Evolutionary conservation across 2,113 vertebrate species (phyloP), one percentile per base, ranked within the genome.

Genomic region (Sylvietta virens): DNA sequence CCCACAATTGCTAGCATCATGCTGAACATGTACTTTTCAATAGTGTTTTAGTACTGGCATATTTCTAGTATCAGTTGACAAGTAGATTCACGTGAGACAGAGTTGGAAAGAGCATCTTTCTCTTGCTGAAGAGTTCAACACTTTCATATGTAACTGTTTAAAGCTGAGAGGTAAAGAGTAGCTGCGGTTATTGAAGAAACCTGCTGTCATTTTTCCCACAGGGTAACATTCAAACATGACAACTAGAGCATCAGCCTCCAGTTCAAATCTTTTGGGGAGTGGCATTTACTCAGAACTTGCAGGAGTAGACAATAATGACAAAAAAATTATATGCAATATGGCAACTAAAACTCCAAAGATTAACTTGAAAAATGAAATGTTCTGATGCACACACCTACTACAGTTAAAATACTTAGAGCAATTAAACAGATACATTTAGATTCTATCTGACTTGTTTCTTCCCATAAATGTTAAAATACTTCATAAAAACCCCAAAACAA

Each of bases 131-230:
- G 74, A 67, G 61, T 81, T 71, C 65, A 86, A 9, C 19, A 9
- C n/a, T 93, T 90, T 56, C 26, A 48, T 57, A 42, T 51, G 4
- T 42, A 92, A 69, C 58, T 58, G 51, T 81, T 95, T 78, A 84
- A 93, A 94, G 64, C 92, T 71, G 77, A 90, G 93, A 94, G 60
- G 69, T 56, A 94, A 94, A 95, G 77, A 58, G 47, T 70, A 91
- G 64, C 69, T 94, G 31, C 67, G 72, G 31, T 86, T 90, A 23
- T 70, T 86, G 67, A 78, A 93, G 76, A 84, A 92, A 54, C 31
- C 47, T 89, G 51, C 51, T 80, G 72, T 78, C 47, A 91, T 86
- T 95, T 88, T 64, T 72, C 54, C 83, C 53, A 44, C 8, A 69
- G 71, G 23, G 14, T 48, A 77, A 37, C 69, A 70, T 74, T 78